Percentiles rank a stretch among this genome's conserved stretches.
These are phyloP conservation scores for Micromussa lordhowensis DNA, from an alignment of 92 coral and sea anemone genomes.

Conservation along the genomic window DNA sequence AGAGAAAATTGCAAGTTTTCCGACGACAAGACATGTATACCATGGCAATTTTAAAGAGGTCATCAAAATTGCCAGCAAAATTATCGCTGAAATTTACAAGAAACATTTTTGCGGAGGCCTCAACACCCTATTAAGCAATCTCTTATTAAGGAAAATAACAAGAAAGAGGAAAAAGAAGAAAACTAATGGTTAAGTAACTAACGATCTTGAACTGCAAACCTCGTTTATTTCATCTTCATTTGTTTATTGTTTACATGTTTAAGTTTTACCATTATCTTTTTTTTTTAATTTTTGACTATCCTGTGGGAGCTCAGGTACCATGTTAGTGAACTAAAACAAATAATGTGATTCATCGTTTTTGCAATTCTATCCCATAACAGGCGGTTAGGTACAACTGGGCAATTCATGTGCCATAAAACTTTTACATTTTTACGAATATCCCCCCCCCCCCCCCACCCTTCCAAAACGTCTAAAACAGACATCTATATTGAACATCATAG, in stretches of 20 bases:
- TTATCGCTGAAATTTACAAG: constrained; percentile 51
- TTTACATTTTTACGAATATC: too few species aligned
- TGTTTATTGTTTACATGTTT: neutral
- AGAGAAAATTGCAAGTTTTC: constrained; percentile 67
- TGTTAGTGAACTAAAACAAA: too few species aligned
- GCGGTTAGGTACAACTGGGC: too few species aligned
- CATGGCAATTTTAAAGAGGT: constrained; percentile 50
- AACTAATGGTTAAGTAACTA: neutral
- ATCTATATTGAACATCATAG: too few species aligned
- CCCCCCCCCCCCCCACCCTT: too few species aligned
- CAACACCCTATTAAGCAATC: constrained; percentile 10
- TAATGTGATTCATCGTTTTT: too few species aligned
- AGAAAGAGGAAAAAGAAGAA: constrained; percentile 20
- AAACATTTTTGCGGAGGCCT: constrained; percentile 58
- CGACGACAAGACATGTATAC: constrained; percentile 43
- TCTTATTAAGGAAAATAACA: constrained; percentile 9
- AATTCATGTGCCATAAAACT: too few species aligned
- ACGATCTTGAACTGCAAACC: neutral
- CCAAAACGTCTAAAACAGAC: too few species aligned
- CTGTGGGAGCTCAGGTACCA: too few species aligned
- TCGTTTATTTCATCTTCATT: neutral
- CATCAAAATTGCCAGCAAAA: constrained; percentile 41
- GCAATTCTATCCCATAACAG: too few species aligned
- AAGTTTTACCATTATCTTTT: too few species aligned
- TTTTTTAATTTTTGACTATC: too few species aligned